Base-by-base conservation (phyloP, 1,140 invertebrate genomes). In the Nixonia krombeini region DNA sequence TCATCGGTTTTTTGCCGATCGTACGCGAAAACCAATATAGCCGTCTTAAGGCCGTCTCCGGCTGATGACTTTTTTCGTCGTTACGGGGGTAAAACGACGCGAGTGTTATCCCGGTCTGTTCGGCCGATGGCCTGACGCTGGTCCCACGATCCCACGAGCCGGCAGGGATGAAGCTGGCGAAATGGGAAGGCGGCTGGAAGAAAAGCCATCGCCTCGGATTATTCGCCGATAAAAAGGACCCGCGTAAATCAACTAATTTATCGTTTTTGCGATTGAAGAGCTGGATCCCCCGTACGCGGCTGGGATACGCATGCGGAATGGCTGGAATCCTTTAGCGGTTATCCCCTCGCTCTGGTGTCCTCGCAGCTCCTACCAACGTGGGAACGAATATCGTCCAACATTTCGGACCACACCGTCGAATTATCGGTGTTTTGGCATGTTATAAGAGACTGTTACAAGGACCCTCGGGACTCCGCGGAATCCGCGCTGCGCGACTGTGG, bases 371-470 rank as follows among this genome's bases (percentile, higher is more conserved):
- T 53, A 57, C 41, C 53, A 70, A 70, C 80, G 82, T 83, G 81
- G 80, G 82, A 83, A 83, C 75, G 78, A 73, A 78, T 78, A 78
- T 78, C 67, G 68, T 69, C 71, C 62, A 72, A 80, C 71, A 72
- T 75, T 75, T 71, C 52, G 55, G 82, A 81, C 82, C 82, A 84
- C 82, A 84, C 83, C 70, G 79, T 80, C 83, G 82, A 83, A 82
- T 84, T 83, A 85, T 85, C 82, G 82, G 70, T 80, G 79, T 84
- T 85, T 84, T 84, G 81, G 82, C 82, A 82, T 84, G 82, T 84
- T 84, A 80, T 77, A 82, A 76, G 74, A 73, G 70, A 28, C 61
- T 51, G 35, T 45, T 38, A 28, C 57, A 40, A 37, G 62, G 33
- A 26, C 59, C 55, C 40, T 64, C 58, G 64, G 35, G 62, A 52